These are phyloP conservation scores for Rhamphomyia laevipes DNA, from an alignment of 2,888 invertebrate species.

Conservation along the genomic window DNA sequence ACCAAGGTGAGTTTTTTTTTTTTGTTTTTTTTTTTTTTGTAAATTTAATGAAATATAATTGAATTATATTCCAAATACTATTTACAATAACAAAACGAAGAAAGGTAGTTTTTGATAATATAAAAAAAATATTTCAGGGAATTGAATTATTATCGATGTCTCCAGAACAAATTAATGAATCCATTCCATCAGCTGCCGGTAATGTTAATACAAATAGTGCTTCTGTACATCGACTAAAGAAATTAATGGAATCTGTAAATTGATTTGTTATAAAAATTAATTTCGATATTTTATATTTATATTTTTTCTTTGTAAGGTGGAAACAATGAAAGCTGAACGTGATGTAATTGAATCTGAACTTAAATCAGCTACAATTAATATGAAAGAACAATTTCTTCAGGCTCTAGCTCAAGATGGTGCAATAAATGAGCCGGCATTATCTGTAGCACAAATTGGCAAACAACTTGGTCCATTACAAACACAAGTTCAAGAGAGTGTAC, in stretches of 20 bases:
- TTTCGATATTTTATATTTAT: conserved; percentile 17
- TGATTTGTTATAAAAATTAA: conserved; percentile 32
- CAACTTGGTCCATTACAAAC: conserved; percentile 66
- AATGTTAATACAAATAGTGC: conserved; percentile 45
- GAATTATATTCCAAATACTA: not conserved
- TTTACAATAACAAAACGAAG: no score
- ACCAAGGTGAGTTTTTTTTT: conserved; percentile 25
- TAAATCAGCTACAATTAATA: conserved; percentile 65
- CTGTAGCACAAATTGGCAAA: conserved; percentile 58
- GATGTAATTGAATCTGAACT: conserved; percentile 82
- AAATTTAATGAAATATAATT: conserved; percentile 1
- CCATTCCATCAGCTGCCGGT: conserved; percentile 53
- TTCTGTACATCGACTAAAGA: conserved; percentile 53
- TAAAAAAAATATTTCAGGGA: conserved; percentile 37
- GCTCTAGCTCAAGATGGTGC: conserved; percentile 66
- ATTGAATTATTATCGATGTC: conserved; percentile 73
- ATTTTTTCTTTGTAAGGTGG: conserved; percentile 47
- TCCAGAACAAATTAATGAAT: conserved; percentile 53
- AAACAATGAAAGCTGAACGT: conserved; percentile 75
- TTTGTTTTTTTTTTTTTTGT: not conserved
- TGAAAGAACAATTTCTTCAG: conserved; percentile 66
- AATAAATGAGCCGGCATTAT: conserved; percentile 63
- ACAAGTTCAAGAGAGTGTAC: conserved; percentile 63
- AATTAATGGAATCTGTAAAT: conserved; percentile 62
- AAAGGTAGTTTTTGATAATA: not conserved